phyloP scores from a whole-genome alignment of 1,140 invertebrate species.

The Heterodera schachtii region DNA sequence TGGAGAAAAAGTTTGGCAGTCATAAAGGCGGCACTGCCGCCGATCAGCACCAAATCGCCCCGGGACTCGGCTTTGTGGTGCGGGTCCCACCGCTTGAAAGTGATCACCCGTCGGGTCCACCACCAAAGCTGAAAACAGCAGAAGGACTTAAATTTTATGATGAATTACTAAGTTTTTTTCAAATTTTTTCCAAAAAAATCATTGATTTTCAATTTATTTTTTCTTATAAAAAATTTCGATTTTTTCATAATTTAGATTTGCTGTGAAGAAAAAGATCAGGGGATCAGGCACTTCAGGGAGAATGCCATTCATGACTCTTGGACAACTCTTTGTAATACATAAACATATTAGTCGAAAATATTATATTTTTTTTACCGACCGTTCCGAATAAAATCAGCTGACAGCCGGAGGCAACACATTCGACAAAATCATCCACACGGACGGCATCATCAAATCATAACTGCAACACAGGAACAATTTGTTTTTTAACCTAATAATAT shows the following conservation, averaged over 20 bases:
- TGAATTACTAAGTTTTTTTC: not conserved
- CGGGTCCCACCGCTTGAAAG: constrained; percentile 58
- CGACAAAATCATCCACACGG: constrained; percentile 54
- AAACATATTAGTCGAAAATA: not conserved
- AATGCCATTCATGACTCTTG: too few relatives aligned
- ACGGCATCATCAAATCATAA: constrained; percentile 56
- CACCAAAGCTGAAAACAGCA: constrained; percentile 31
- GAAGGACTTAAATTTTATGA: not conserved
- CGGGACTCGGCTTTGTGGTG: constrained; percentile 65
- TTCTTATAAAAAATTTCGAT: too few relatives aligned
- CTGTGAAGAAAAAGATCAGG: too few relatives aligned
- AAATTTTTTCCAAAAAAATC: too few relatives aligned
- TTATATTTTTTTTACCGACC: constrained; percentile 48
- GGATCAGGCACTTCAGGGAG: too few relatives aligned
- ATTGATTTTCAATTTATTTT: too few relatives aligned
- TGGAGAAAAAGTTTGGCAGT: constrained; percentile 51
- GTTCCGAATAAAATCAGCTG: constrained; percentile 55
- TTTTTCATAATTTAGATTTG: too few relatives aligned
- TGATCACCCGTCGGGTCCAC: constrained; percentile 31
- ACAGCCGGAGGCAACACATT: constrained; percentile 38
- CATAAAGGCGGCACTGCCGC: constrained; percentile 59
- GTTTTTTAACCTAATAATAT: too few relatives aligned
- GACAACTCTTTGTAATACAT: too few relatives aligned
- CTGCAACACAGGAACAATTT: not conserved
- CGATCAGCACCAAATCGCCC: constrained; percentile 61